Percentiles rank a stretch among this genome's conserved stretches.
phyloP scores from a whole-genome alignment of 2,888 invertebrate genomes.

The Drymonia ruficornis region DNA sequence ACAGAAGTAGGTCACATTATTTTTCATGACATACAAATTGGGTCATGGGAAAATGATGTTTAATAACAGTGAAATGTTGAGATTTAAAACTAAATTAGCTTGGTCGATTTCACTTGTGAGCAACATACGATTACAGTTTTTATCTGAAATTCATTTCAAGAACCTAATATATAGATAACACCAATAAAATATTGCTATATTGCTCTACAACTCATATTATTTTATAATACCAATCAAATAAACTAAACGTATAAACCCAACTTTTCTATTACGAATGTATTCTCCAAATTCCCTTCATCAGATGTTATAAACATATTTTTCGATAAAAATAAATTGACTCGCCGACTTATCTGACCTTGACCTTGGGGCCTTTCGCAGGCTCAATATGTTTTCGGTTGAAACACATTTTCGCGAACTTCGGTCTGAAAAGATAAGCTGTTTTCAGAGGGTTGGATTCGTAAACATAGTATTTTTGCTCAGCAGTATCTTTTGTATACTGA shows the following conservation, averaged over 20 bases:
- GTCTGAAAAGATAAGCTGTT: slow-evolving; percentile 17
- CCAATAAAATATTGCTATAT: not conserved
- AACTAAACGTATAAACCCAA: not conserved
- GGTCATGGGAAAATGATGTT: not conserved
- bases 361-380: slow-evolving; percentile 11
- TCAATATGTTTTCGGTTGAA: slow-evolving; percentile 22
- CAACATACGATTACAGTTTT: no score
- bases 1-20: slow-evolving; percentile 1
- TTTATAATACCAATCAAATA: not conserved
- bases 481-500: no score
- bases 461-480: no score
- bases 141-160: no score
- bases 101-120: not conserved
- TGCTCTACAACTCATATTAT: not conserved
- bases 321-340: slow-evolving; percentile 31
- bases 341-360: slow-evolving; percentile 12
- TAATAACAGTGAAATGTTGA: not conserved
- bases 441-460: slow-evolving; percentile 6
- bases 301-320: slow-evolving; percentile 24
- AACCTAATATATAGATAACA: no score
- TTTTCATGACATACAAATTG: not conserved
- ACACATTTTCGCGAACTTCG: slow-evolving; percentile 22
- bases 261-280: slow-evolving; percentile 2
- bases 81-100: not conserved
- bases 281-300: not conserved